phyloP scores from a whole-genome alignment of 2,113 vertebrate species.

The Burhinus oedicnemus region DNA sequence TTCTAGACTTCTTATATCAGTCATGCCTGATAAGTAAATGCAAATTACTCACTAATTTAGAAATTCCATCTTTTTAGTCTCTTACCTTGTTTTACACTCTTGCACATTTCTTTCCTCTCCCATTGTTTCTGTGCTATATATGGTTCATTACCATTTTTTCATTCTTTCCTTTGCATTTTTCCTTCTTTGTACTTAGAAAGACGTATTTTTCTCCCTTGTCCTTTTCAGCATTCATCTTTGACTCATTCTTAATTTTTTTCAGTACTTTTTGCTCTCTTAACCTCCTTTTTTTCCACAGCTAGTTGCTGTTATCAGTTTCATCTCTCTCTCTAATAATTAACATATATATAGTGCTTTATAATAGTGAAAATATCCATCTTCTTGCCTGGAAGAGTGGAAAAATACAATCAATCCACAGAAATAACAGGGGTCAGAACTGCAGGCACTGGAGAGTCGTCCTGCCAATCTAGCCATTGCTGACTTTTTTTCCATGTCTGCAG shows the following conservation, averaged over 20 bases:
- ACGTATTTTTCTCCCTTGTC: not conserved
- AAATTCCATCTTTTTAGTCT: not conserved
- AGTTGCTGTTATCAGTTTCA: not conserved
- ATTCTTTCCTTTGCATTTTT: not conserved
- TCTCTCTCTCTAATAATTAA: not conserved
- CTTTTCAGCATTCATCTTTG: not conserved
- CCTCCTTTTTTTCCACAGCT: not conserved
- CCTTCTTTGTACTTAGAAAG: not conserved
- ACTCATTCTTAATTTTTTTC: not conserved
- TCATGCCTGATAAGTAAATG: not conserved
- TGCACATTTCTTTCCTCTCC: not conserved
- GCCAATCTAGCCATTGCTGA: not conserved
- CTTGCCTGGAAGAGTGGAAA: not conserved
- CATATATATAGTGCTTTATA: not conserved
- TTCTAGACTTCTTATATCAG: not conserved
- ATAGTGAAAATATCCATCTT: not conserved
- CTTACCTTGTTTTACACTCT: not conserved
- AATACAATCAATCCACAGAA: not conserved
- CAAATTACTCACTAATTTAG: not conserved
- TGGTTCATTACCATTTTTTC: not conserved
- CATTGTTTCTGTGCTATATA: not conserved
- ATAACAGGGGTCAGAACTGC: not conserved
- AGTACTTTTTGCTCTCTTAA: not conserved
- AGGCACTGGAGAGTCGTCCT: not conserved
- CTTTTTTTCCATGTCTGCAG: not conserved